Evolutionary conservation across 2,113 vertebrate genomes (phyloP).

Genomic region (Macquaria ambigua): DNA sequence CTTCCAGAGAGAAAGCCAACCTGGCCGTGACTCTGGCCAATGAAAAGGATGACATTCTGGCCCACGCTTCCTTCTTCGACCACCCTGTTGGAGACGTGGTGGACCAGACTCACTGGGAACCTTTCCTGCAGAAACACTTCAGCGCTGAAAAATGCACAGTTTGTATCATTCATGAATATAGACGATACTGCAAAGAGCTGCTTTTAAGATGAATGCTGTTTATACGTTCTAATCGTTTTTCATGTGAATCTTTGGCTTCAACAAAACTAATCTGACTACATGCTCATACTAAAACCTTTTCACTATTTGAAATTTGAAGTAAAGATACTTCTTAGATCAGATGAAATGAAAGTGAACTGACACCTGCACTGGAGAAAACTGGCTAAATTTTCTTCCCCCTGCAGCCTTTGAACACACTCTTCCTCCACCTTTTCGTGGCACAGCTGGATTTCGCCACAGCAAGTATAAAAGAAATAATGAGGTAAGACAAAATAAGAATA

Average conservation of each 20-base stretch:
- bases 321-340: neutral
- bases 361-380: neutral
- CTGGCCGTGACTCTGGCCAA: constrained; percentile 90
- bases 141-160: constrained; percentile 86
- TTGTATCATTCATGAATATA: constrained; percentile 58
- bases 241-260: neutral
- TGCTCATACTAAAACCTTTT: neutral
- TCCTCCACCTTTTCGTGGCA: constrained; percentile 93
- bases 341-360: neutral
- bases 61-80: constrained; percentile 91
- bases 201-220: neutral
- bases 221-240: neutral
- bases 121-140: constrained; percentile 83
- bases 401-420: constrained; percentile 93
- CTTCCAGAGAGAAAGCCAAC: constrained; percentile 90
- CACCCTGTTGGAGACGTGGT: constrained; percentile 87
- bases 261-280: neutral
- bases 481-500: constrained; percentile 67
- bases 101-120: constrained; percentile 87
- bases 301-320: neutral
- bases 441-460: constrained; percentile 77
- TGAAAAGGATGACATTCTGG: constrained; percentile 83
- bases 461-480: constrained; percentile 87
- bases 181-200: neutral
- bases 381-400: neutral